Evolutionary conservation across 2,888 invertebrate species (phyloP).

Genomic region (Autographa pulchrina): DNA sequence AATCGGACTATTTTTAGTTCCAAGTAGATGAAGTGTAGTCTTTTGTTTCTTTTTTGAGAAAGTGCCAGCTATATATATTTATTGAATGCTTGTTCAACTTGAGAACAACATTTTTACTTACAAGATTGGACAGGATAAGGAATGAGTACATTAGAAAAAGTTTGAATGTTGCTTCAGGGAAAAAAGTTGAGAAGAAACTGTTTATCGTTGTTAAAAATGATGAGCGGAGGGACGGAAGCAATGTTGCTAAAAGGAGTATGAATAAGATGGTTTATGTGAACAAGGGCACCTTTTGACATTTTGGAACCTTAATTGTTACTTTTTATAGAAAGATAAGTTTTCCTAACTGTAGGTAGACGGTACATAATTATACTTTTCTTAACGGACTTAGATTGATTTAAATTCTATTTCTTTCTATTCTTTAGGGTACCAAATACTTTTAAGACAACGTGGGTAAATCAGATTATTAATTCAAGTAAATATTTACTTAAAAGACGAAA

Average conservation of each 20-base stretch:
- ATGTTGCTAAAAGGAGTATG: not conserved
- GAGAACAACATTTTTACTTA: not conserved
- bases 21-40: too few species aligned
- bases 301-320: not conserved
- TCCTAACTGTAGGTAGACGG: too few species aligned
- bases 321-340: too few species aligned
- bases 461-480: too few species aligned
- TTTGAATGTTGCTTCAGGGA: not conserved
- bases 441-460: too few species aligned
- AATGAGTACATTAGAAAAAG: not conserved
- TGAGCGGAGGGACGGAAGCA: not conserved
- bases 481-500: too few species aligned
- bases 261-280: not conserved
- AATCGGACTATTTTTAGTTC: too few species aligned
- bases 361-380: too few species aligned
- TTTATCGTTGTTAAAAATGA: conserved; percentile 2
- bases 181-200: conserved; percentile 1
- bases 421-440: too few species aligned
- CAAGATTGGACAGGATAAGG: conserved; percentile 4
- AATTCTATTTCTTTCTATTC: too few species aligned
- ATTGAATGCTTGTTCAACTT: not conserved
- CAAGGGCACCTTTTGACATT: not conserved
- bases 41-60: too few species aligned
- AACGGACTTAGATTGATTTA: too few species aligned
- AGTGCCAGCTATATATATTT: not conserved